These are phyloP conservation scores for Pristiophorus japonicus DNA, from an alignment of 2,113 vertebrate species.

Conservation along the genomic window DNA sequence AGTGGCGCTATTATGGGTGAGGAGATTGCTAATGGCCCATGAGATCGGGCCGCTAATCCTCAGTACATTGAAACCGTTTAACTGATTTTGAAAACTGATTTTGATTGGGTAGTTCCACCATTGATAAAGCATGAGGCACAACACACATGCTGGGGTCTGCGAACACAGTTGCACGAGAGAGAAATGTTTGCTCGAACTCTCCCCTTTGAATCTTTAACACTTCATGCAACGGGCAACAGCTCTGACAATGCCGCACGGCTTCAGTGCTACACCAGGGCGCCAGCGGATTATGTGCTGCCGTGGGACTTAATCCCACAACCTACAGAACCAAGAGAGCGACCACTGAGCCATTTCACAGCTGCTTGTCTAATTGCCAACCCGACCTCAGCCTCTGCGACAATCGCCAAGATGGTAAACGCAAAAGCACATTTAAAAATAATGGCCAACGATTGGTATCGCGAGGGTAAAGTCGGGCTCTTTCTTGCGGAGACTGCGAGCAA, in stretches of 20 bases:
- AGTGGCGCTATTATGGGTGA: neutral
- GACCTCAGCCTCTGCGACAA: neutral
- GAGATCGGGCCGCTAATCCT: neutral
- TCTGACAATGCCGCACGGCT: neutral
- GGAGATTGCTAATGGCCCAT: neutral
- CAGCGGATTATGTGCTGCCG: neutral
- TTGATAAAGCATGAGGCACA: neutral
- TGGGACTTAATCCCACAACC: neutral
- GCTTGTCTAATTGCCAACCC: neutral
- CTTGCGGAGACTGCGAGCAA: neutral
- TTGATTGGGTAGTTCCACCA: neutral
- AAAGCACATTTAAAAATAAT: neutral
- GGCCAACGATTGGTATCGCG: neutral
- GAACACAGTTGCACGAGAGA: neutral
- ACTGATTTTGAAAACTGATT: neutral
- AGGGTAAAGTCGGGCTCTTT: neutral
- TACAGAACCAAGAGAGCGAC: neutral
- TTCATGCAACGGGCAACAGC: neutral
- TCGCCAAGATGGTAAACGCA: neutral
- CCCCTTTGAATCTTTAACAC: neutral
- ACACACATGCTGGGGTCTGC: neutral
- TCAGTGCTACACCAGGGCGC: neutral
- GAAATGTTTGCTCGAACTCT: neutral
- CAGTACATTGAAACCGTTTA: neutral
- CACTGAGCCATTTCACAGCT: neutral